Evolutionary conservation across 1,140 invertebrate genomes (phyloP).

Genomic region (Macrotrachela quadricornifera): DNA sequence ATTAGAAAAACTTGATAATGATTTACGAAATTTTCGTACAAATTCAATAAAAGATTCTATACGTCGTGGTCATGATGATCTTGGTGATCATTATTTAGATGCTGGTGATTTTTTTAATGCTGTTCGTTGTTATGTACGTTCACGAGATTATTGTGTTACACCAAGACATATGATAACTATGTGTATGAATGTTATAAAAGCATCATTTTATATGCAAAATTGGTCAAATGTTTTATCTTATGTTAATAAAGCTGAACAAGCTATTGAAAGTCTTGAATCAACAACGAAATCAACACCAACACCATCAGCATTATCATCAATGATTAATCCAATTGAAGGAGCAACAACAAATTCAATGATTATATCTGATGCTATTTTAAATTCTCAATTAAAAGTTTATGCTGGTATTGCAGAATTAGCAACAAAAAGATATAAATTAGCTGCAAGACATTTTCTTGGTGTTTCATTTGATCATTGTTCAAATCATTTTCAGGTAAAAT

Average conservation of each 20-base stretch:
- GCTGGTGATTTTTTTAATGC: conserved; percentile 89
- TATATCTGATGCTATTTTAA: conserved; percentile 35
- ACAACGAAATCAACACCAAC: neutral
- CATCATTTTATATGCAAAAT: conserved; percentile 79
- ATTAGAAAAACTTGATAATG: conserved; percentile 83
- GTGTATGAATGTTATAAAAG: conserved; percentile 94
- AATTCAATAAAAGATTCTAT: conserved; percentile 66
- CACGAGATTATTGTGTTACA: conserved; percentile 91
- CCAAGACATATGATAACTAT: conserved; percentile 92
- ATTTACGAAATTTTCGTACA: conserved; percentile 95
- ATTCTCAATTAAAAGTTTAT: conserved; percentile 76
- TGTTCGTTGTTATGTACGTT: conserved; percentile 87
- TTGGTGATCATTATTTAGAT: conserved; percentile 92
- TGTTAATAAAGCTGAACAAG: conserved; percentile 76
- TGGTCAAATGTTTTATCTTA: conserved; percentile 92
- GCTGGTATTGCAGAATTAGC: conserved; percentile 78
- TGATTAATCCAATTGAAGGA: neutral
- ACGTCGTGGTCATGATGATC: conserved; percentile 76
- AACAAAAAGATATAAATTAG: conserved; percentile 76
- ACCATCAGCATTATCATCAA: conserved; percentile 1
- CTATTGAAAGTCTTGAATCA: neutral
- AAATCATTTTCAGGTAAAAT: conserved; percentile 40
- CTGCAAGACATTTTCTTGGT: conserved; percentile 71
- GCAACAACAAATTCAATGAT: neutral
- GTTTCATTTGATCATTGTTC: conserved; percentile 64